Evolutionary conservation across 2,888 invertebrate genomes (phyloP).

Genomic region (Litoditis marina): DNA sequence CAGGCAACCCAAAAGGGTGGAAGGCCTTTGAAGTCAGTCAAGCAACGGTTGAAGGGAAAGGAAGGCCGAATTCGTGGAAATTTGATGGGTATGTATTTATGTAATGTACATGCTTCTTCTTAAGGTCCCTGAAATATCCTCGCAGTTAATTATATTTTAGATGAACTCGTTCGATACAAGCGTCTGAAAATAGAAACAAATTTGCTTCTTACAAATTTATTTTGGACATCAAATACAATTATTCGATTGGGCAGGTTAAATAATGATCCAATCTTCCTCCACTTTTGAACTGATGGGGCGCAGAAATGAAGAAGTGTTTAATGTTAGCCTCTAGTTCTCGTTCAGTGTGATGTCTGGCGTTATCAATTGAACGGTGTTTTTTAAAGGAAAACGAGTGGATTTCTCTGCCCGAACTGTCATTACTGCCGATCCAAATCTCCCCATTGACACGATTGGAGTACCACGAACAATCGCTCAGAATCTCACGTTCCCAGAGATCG

Average conservation of each 20-base stretch:
- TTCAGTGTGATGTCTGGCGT: background rate
- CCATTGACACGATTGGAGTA: conserved; percentile 89
- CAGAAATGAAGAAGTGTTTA: no score
- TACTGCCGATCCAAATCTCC: conserved; percentile 67
- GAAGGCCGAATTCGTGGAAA: conserved; percentile 98
- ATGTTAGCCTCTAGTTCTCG: background rate
- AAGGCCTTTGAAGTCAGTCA: conserved; percentile 93
- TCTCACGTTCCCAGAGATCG: conserved; percentile 96
- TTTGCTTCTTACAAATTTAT: no score
- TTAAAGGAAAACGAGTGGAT: conserved; percentile 82
- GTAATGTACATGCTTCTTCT: no score
- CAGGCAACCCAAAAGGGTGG: conserved; percentile 97
- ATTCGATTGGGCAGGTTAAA: no score
- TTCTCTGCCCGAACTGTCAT: conserved; percentile 95
- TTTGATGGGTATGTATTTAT: conserved; percentile 92
- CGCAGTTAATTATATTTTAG: no score
- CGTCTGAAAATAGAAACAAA: no score
- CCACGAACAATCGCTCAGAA: conserved; percentile 97
- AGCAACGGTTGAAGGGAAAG: conserved; percentile 90
- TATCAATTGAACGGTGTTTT: background rate
- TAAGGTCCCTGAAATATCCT: no score
- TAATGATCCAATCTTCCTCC: no score
- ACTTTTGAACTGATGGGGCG: no score
- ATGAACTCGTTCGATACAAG: background rate
- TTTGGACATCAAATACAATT: no score